Base-by-base conservation (phyloP, 2,113 vertebrate genomes). In the Ctenomys sociabilis region DNA sequence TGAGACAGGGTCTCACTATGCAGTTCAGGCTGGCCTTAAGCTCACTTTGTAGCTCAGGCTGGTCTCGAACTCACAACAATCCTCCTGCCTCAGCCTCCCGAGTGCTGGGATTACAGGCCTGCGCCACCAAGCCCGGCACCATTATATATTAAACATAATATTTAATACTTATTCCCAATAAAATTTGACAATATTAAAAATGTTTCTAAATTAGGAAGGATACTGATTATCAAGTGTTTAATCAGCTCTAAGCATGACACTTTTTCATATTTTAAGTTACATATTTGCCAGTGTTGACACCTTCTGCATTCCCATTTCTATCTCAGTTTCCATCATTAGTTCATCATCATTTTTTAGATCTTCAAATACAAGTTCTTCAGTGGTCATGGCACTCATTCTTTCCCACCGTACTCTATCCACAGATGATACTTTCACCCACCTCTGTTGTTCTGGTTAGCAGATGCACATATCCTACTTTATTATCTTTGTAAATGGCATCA, bases 161-260 rank as follows among this genome's bases (percentile, higher is more conserved):
- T 28, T 70, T 82, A 28, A 21, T 89, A 72, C 57, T 40, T 91
- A 35, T 52, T 95, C 88, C 45, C 54, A 89, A 82, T 49, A 87
- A 59, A 32, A 17, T 73, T 81, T 72, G 87, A 80, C 43, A n/a
- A 24, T 66, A n/a, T 88, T 81, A 80, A 85, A 92, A 87, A 64
- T 68, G n/a, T 92, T 89, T 93, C 85, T 86, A 89, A 90, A 92
- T 22, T 80, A 8, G 21, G 94, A 94, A 54, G 52, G 30, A 84
- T 85, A 52, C 66, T 73, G 43, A 94, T 72, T 90, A 82, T 94
- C 66, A 72, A 68, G 14, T 32, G 77, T 87, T 86, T 49, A 70
- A 32, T 91, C 77, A 85, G 37, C 7, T 54, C 30, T 30, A 73
- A 75, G 90, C 24, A 94, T 35, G 45, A 88, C 68, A 35, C 19